Conservation (phyloP, 2,113 vertebrate genomes). For the Takifugu flavidus region DNA sequence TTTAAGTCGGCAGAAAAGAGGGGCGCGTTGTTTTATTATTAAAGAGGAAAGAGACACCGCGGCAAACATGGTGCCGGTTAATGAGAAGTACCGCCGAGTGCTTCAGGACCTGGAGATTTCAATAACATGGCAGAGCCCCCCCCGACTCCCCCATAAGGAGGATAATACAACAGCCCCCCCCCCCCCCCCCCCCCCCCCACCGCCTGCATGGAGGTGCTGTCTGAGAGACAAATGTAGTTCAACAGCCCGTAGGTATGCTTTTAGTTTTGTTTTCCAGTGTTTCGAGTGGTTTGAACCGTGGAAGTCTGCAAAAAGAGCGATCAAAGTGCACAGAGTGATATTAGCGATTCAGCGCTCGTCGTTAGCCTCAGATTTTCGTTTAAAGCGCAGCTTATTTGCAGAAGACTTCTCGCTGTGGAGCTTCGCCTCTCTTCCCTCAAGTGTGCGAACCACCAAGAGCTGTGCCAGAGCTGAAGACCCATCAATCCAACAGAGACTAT, state of each 20-base stretch:
- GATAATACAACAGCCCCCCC: constrained; percentile 56
- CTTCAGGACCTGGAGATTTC: constrained; percentile 72
- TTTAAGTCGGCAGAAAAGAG: constrained; percentile 73
- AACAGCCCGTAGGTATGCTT: constrained; percentile 51
- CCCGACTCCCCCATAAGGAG: constrained; percentile 37
- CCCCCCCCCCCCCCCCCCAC: constrained; percentile 31
- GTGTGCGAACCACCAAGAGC: background rate
- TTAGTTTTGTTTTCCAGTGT: constrained; percentile 7
- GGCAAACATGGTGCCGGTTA: constrained; percentile 63
- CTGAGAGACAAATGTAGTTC: constrained; percentile 67
- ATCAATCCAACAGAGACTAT: too few species aligned
- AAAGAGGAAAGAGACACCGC: constrained; percentile 71
- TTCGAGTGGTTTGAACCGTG: constrained; percentile 12
- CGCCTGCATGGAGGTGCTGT: constrained; percentile 55
- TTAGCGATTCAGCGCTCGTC: too few species aligned
- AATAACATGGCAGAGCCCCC: constrained; percentile 66
- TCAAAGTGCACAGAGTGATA: too few species aligned
- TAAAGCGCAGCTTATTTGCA: too few species aligned
- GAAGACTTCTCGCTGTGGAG: too few species aligned
- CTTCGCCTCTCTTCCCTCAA: background rate
- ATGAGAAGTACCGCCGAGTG: constrained; percentile 73
- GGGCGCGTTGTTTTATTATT: constrained; percentile 71
- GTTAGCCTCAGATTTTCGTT: too few species aligned
- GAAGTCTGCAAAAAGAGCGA: constrained; percentile 7
- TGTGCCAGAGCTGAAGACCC: too few species aligned